Evolutionary conservation across 2,888 invertebrate species (phyloP), one percentile per base, ranked within the genome.

Genomic region (Cordilura impudica): DNA sequence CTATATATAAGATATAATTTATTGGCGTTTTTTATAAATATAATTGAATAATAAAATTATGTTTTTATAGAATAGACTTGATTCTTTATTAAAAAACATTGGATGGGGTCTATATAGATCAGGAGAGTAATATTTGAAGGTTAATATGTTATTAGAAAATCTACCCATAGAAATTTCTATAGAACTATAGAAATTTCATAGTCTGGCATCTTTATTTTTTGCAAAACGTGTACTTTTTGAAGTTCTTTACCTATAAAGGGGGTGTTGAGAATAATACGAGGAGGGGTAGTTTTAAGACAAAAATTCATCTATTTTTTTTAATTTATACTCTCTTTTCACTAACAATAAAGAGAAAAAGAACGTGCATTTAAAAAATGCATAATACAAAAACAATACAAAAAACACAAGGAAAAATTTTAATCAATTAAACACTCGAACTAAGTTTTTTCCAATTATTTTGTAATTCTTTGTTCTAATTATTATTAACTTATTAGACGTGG

Each of bases 221-320:
- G 10, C 53, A 43, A 65, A 66, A 69, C 69, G 69, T 69, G 69
- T 39, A 35, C 21, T 16, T 58, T 49, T 31, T 39, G 31, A 53
- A 19, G n/a, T 47, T 14, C n/a, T 60, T n/a, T n/a, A 5, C 19
- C 21, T 18, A 29, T 19, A 12, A 1, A 16, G 12, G 21, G 23
- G 31, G 47, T 47, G 31, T 47, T 54, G 16, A 12, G 19, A 8
- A 8, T 39, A 39, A 58, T 35, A 35, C 12, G 14, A 35, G 53
- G 39, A 61, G 65, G 67, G 67, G 54, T 67, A 14, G 14, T 66
- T 53, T 51, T 35, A 18, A 49, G n/a, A 21, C 4, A 53, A 10
- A 51, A 26, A 4, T 4, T 26, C 6, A 26, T 12, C n/a, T 23
- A 21, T 16, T 1, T 26, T 29, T 26, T 26, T 4, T 26, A 26